Percentiles rank a stretch among this genome's conserved stretches.
phyloP scores from a whole-genome alignment of 2,797 vertebrate species.

The Pangasius mekongensis region DNA sequence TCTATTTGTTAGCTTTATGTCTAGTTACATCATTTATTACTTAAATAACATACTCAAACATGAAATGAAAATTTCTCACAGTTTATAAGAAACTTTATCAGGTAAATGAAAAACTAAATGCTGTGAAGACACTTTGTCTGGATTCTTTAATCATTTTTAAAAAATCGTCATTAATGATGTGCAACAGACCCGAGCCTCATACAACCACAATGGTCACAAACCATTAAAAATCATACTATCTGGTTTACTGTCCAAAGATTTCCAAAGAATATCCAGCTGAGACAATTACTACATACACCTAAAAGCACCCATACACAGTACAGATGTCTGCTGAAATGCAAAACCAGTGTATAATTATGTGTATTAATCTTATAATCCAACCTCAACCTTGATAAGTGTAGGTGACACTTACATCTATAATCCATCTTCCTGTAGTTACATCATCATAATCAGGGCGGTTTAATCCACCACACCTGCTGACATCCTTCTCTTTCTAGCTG shows the following conservation, averaged over 20 bases:
- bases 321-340: neutral
- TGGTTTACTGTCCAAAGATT: neutral
- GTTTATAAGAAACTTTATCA: neutral
- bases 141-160: neutral
- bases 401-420: conserved; percentile 47
- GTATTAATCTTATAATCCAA: conserved; percentile 57
- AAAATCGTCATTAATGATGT: neutral
- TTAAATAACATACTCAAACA: neutral
- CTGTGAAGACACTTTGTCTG: neutral
- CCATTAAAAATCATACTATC: neutral
- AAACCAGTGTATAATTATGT: conserved; percentile 22
- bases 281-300: neutral
- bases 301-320: neutral
- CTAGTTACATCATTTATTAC: neutral
- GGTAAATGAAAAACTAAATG: neutral
- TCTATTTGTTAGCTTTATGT: neutral
- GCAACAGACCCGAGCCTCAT: neutral
- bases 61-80: neutral
- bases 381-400: conserved; percentile 46
- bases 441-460: neutral
- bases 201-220: neutral
- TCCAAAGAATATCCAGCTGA: neutral
- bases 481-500: neutral
- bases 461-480: conserved; percentile 13
- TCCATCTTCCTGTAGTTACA: conserved; percentile 20